A percentile compares a stretch with the other conserved stretches of the same genome.
phyloP scores from a whole-genome alignment of 2,113 vertebrate genomes.

The Microcebus lehilahytsara region DNA sequence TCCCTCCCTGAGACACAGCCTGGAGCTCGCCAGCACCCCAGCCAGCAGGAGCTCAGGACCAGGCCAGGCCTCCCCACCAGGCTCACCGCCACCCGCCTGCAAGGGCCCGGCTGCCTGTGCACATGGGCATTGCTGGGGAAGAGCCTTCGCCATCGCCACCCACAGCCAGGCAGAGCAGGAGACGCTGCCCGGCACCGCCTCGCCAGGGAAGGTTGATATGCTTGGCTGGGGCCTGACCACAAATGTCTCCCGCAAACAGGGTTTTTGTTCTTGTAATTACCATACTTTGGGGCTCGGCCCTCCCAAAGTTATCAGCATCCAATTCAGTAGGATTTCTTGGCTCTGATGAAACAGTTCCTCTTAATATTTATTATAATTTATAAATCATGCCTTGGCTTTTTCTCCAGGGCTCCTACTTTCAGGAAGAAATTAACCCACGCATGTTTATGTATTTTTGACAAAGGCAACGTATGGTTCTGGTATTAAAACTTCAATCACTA shows the following conservation, averaged over 20 bases:
- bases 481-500: not conserved
- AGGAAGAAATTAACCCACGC: not conserved
- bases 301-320: not conserved
- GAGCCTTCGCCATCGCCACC: not conserved
- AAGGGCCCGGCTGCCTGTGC: no score
- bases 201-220: not conserved
- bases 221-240: not conserved
- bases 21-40: accelerated
- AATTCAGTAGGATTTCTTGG: not conserved
- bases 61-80: accelerated
- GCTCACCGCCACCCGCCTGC: no score
- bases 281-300: not conserved
- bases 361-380: not conserved
- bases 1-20: not conserved
- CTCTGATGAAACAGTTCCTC: not conserved
- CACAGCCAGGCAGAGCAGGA: not conserved
- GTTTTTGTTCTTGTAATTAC: not conserved
- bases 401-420: not conserved
- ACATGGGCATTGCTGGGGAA: not conserved
- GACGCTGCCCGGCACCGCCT: not conserved
- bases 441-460: accelerated
- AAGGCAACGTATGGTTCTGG: accelerated
- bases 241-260: not conserved
- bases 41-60: accelerated
- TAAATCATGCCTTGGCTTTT: no score